Evolutionary conservation across 2,888 invertebrate genomes (phyloP).

Genomic region (Campoplex capitator): DNA sequence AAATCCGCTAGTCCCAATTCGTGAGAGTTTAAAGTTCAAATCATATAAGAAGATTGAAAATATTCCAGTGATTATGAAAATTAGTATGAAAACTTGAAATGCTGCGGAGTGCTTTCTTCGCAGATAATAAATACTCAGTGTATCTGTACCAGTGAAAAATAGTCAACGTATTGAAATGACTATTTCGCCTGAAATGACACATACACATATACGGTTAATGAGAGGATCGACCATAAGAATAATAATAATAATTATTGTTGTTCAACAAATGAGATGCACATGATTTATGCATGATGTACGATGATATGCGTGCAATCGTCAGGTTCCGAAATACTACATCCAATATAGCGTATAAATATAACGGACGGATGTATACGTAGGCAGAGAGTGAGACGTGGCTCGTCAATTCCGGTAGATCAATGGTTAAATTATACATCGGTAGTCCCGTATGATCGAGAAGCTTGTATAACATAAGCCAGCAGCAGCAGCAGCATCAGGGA

Average conservation of each 20-base stretch:
- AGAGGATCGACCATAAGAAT: conserved; percentile 15
- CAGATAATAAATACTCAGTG: not conserved
- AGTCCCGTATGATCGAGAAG: conserved; percentile 20
- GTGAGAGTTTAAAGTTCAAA: no score
- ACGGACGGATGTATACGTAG: not conserved
- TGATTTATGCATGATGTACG: conserved; percentile 35
- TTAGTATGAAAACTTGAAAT: not conserved
- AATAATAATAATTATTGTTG: conserved; percentile 43
- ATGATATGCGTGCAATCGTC: conserved; percentile 38
- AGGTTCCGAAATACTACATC: conserved; percentile 50
- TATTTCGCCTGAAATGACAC: not conserved
- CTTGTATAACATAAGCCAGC: conserved; percentile 50
- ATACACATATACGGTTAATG: not conserved
- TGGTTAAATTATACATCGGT: conserved; percentile 64
- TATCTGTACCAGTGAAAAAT: not conserved
- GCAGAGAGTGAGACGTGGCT: conserved; percentile 13
- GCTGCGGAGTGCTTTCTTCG: not conserved
- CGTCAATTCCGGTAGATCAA: conserved; percentile 61
- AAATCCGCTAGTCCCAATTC: not conserved
- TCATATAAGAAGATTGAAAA: not conserved
- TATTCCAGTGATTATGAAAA: not conserved
- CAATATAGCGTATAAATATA: conserved; percentile 24
- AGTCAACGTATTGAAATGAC: not conserved
- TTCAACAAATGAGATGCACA: conserved; percentile 24
- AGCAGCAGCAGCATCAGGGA: conserved; percentile 25